Evolutionary conservation across 1,140 invertebrate species (phyloP), one percentile per base, ranked within the genome.

Genomic region (Heterodera carotae): DNA sequence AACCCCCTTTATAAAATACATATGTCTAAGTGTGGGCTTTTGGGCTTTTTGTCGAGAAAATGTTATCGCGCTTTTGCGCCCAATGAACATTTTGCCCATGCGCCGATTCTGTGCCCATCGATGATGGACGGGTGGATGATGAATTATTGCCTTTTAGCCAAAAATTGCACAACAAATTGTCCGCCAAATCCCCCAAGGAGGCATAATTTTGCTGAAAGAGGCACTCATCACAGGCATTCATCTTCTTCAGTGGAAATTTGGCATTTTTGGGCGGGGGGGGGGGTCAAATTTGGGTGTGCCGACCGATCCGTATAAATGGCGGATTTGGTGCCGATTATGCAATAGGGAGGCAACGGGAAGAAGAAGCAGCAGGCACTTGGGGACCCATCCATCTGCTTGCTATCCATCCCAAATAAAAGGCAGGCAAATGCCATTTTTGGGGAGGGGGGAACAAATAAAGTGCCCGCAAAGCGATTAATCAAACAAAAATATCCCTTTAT

Each of bases 391-490:
- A 22, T 53, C 48, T 53, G 48, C 48, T 22, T 22, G 18, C 6
- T 43, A 12, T 43, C 39, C 39, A 43, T 12, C 39, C 6, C 39
- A 43, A 43, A 43, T 8, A 39, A 43, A 43, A 43, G 6, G 39
- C 22, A 27, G 33, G 10, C 34, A 43, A 73, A 43, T 73, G 36
- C 48, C 48, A 48, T 56, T 53, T 36, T 59, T 60, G 48, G 48
- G 60, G 53, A 62, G 29, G 70, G 56, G 70, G 22, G 22, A 48
- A 72, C 12, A 53, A 10, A 53, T 31, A 48, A 53, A n/a, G 69
- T 43, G 56, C 31, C 43, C 69, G 43, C 34, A 71, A 69, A 69
- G n/a, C 43, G 34, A 69, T 69, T 25, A 48, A 69, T 36, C 34
- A n/a, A 31, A 29, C 8, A 29, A 8, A 69, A 48, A 29, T 53